These are phyloP conservation scores for Cacatua alba DNA, from an alignment of 2,113 vertebrate species.

Conservation along the genomic window DNA sequence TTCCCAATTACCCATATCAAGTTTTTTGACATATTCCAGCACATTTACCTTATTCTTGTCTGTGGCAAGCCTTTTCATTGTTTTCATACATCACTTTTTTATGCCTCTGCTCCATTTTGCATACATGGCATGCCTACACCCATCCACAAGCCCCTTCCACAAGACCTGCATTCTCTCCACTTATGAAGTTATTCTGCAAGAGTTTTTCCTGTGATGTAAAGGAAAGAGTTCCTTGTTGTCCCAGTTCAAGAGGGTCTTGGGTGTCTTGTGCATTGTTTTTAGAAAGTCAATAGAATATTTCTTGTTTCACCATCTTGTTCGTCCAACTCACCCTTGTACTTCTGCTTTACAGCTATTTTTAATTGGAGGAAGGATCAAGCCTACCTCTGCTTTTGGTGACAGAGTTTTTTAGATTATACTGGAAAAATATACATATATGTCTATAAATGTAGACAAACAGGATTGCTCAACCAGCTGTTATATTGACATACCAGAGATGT, in stretches of 20 bases:
- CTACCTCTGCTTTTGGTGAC: background rate
- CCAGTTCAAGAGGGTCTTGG: background rate
- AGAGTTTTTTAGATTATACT: background rate
- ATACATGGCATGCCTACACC: fast-evolving
- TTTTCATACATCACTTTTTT: background rate
- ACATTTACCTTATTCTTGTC: background rate
- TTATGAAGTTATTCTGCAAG: background rate
- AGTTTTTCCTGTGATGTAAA: background rate
- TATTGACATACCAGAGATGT: background rate
- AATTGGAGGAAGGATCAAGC: background rate
- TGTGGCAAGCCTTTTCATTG: background rate
- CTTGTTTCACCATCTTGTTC: background rate
- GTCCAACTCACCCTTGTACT: background rate
- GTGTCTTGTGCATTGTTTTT: background rate
- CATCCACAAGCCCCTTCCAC: background rate
- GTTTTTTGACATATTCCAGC: background rate
- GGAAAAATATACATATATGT: background rate
- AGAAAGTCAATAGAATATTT: background rate
- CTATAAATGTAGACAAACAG: background rate
- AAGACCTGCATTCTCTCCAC: background rate
- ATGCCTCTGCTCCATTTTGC: background rate
- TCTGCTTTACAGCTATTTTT: background rate
- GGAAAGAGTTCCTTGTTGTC: background rate
- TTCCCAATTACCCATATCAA: background rate
- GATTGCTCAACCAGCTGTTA: background rate